Conservation (phyloP, 2,113 vertebrate species). For the Odontesthes bonariensis region DNA sequence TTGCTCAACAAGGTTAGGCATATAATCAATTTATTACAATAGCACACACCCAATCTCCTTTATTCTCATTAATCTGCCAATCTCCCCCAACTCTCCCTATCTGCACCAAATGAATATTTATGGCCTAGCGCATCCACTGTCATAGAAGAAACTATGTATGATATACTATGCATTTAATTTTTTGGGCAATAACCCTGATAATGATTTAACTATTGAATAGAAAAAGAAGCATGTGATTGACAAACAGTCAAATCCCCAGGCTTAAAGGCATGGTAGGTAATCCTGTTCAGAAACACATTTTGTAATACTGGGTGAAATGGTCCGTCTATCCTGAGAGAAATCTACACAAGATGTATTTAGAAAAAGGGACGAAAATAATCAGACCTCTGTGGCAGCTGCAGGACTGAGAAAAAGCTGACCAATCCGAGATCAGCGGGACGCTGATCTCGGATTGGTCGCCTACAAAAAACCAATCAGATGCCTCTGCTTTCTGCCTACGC, state of each 20-base stretch:
- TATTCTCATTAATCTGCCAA: slow-evolving; percentile 63
- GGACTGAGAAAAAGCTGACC: too few relatives aligned
- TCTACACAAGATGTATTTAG: too few relatives aligned
- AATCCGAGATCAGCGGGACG: too few relatives aligned
- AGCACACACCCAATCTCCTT: slow-evolving; percentile 35
- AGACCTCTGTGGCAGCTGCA: too few relatives aligned
- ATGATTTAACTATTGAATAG: neutral
- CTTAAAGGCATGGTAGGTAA: too few relatives aligned
- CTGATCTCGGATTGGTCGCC: too few relatives aligned
- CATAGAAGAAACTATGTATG: slow-evolving; percentile 17
- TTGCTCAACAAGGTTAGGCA: slow-evolving; percentile 52
- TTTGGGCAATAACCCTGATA: neutral
- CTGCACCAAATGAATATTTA: slow-evolving; percentile 59
- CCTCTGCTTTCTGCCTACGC: too few relatives aligned
- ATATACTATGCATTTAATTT: neutral
- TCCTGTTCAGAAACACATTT: too few relatives aligned
- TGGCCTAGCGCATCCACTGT: slow-evolving; percentile 12
- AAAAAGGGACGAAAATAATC: too few relatives aligned
- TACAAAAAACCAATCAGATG: too few relatives aligned
- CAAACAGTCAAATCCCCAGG: neutral
- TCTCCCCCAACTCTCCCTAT: slow-evolving; percentile 40
- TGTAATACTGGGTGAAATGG: too few relatives aligned
- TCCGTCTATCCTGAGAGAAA: too few relatives aligned
- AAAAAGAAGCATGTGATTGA: neutral
- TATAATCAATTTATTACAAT: slow-evolving; percentile 65